Evolutionary conservation across 1,140 invertebrate species (phyloP).

Genomic region (Rhagoletis pomonella): DNA sequence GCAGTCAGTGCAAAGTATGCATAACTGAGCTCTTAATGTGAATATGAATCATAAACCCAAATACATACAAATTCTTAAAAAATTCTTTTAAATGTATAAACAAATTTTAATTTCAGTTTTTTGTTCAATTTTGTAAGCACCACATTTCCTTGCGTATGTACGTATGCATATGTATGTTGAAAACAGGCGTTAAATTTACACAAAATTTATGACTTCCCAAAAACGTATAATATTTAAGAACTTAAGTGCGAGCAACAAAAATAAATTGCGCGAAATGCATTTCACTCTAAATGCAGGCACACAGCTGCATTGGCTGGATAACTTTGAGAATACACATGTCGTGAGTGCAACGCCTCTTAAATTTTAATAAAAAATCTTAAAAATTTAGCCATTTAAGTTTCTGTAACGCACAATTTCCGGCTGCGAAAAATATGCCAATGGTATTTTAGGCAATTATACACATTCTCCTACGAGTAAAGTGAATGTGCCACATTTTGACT

Average conservation of each 20-base stretch:
- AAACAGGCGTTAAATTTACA: not conserved
- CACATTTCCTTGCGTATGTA: no score
- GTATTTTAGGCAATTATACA: not conserved
- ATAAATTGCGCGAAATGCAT: not conserved
- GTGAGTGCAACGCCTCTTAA: not conserved
- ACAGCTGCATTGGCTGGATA: not conserved
- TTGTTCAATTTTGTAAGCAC: not conserved
- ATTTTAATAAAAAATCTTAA: not conserved
- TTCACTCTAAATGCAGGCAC: not conserved
- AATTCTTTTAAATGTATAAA: no score
- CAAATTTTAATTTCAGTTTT: no score
- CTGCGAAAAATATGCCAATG: not conserved
- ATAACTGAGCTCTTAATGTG: no score
- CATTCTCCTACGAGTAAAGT: not conserved
- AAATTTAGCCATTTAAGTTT: not conserved
- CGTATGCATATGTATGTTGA: not conserved
- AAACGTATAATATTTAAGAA: not conserved
- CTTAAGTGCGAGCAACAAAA: not conserved
- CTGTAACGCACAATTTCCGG: not conserved
- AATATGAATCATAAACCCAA: no score
- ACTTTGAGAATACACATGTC: not conserved
- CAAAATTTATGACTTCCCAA: constrained; percentile 14
- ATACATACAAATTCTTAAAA: no score
- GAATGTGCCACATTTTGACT: not conserved
- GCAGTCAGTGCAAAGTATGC: no score